Percentiles rank a stretch among this genome's conserved stretches.
These are phyloP conservation scores for Python bivittatus DNA, from an alignment of 2,113 vertebrate species.

Conservation along the genomic window DNA sequence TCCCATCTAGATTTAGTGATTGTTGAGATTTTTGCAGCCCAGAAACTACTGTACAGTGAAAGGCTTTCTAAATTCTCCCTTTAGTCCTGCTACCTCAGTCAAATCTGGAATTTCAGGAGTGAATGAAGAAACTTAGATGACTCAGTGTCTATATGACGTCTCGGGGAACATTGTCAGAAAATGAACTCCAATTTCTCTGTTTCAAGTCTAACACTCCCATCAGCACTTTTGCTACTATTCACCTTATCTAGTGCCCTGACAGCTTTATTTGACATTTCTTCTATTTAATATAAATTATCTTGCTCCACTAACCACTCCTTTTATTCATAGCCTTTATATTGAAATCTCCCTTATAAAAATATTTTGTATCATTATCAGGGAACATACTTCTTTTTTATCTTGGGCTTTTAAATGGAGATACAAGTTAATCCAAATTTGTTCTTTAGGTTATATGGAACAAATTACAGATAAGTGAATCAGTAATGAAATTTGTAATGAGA, in stretches of 20 bases:
- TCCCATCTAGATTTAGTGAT: background rate
- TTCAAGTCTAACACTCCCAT: background rate
- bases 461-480: slow-evolving; percentile 84
- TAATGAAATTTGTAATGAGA: slow-evolving; percentile 86
- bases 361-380: slow-evolving; percentile 58
- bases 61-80: background rate
- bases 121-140: background rate
- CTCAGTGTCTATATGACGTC: too few species aligned
- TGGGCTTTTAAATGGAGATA: slow-evolving; percentile 77
- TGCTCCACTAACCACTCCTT: background rate
- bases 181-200: background rate
- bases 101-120: background rate
- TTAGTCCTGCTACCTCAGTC: background rate
- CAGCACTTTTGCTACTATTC: background rate
- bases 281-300: background rate
- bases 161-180: background rate
- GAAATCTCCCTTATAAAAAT: slow-evolving; percentile 38
- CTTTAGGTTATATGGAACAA: slow-evolving; percentile 83
- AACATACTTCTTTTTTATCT: slow-evolving; percentile 72
- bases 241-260: background rate
- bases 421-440: slow-evolving; percentile 81
- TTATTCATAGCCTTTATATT: background rate
- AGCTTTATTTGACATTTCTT: background rate
- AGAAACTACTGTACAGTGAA: background rate
- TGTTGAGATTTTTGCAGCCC: background rate